These are phyloP conservation scores for Anas acuta DNA, from an alignment of 2,797 vertebrate species.

Conservation along the genomic window DNA sequence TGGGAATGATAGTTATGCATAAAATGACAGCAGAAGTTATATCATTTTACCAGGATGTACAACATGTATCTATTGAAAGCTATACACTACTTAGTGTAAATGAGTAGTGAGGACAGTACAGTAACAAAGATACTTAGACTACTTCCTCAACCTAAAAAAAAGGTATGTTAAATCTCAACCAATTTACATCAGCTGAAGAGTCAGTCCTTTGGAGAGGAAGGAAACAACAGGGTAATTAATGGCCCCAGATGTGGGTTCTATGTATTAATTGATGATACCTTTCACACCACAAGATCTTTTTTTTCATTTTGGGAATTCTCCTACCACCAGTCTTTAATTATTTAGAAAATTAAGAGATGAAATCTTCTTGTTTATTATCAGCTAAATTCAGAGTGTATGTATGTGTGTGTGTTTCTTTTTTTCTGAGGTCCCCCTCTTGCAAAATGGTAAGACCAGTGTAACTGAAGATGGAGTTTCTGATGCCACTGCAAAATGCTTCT, in stretches of 20 bases:
- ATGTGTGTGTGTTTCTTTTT: background rate
- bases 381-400: background rate
- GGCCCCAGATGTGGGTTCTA: background rate
- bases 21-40: background rate
- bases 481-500: background rate
- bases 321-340: conserved; percentile 16
- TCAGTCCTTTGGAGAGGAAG: conserved; percentile 2
- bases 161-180: background rate
- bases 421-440: background rate
- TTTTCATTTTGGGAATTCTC: conserved; percentile 42
- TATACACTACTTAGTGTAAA: background rate
- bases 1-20: background rate
- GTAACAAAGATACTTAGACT: background rate
- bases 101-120: background rate
- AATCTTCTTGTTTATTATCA: conserved; percentile 15
- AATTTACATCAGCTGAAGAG: background rate
- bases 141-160: background rate
- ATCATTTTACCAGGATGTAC: background rate
- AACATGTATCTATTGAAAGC: background rate
- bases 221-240: conserved; percentile 30
- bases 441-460: background rate
- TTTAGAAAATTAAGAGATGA: conserved; percentile 17
- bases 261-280: conserved; percentile 23
- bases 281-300: conserved; percentile 9
- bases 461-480: background rate